Evolutionary conservation across 2,797 vertebrate species (phyloP).

Genomic region (Miichthys miiuy): DNA sequence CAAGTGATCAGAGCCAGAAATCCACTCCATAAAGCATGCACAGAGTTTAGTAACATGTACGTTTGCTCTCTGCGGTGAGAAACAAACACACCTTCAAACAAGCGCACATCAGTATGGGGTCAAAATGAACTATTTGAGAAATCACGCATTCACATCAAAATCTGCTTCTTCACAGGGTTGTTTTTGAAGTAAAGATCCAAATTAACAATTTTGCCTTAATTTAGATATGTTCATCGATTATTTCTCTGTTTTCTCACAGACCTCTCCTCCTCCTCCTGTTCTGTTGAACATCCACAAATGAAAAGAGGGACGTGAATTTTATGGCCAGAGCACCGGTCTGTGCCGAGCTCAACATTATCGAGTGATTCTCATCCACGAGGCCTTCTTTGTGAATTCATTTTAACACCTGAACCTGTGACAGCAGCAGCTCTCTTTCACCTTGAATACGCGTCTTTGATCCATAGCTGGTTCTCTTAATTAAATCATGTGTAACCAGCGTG

Average conservation of each 20-base stretch:
- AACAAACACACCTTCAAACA: not conserved
- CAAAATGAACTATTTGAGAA: not conserved
- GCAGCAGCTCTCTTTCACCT: not conserved
- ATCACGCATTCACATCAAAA: not conserved
- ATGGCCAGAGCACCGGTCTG: not conserved
- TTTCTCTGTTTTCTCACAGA: not conserved
- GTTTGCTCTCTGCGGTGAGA: too few species aligned
- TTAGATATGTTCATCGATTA: not conserved
- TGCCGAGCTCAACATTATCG: not conserved
- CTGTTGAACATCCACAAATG: not conserved
- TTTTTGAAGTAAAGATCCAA: constrained; percentile 8
- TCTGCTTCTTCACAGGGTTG: not conserved
- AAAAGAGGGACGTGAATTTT: not conserved
- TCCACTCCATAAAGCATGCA: not conserved
- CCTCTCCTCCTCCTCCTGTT: not conserved
- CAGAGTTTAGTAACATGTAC: not conserved
- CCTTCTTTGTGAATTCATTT: not conserved
- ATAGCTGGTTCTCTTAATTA: constrained; percentile 11
- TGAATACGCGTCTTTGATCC: constrained; percentile 7
- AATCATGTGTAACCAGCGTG: constrained; percentile 11
- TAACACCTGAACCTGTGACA: not conserved
- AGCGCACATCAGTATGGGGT: not conserved
- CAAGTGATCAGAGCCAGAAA: not conserved
- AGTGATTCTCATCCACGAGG: not conserved
- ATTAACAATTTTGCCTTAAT: constrained; percentile 41